Conservation (phyloP, 2,113 vertebrate species). For the Fulmarus glacialis region DNA sequence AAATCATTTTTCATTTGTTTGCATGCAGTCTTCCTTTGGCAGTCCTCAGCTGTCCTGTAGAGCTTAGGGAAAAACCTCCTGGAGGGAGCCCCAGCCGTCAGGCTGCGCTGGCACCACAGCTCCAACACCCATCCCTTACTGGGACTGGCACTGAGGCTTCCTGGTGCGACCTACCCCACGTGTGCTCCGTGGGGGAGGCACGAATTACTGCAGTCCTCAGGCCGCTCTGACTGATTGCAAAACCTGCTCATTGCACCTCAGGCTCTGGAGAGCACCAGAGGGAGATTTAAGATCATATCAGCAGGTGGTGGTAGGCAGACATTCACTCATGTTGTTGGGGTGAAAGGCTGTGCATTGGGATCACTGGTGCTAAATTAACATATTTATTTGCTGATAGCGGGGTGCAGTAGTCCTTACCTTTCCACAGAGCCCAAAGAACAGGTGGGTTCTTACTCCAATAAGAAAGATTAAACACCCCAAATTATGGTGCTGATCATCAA, state of each 20-base stretch:
- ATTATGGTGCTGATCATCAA: not conserved
- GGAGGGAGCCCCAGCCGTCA: rapidly evolving
- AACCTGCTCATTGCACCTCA: not conserved
- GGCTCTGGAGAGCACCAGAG: not conserved
- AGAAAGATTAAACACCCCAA: not conserved
- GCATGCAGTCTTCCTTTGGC: not conserved
- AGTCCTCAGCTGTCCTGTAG: not conserved
- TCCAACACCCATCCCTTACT: not conserved
- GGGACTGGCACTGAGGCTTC: not conserved
- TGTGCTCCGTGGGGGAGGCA: not conserved
- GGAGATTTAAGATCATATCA: not conserved
- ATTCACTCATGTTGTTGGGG: not conserved
- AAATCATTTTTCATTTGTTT: not conserved
- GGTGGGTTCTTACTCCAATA: not conserved
- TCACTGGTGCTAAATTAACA: not conserved
- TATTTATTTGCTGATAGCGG: not conserved
- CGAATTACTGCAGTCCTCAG: not conserved
- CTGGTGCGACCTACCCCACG: rapidly evolving
- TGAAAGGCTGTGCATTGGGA: not conserved
- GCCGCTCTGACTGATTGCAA: not conserved
- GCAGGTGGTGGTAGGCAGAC: not conserved
- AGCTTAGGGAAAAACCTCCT: not conserved
- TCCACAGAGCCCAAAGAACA: not conserved
- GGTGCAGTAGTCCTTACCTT: not conserved
- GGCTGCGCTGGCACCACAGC: not conserved